phyloP scores from a whole-genome alignment of 2,797 vertebrate genomes.

The Melanogrammus aeglefinus region DNA sequence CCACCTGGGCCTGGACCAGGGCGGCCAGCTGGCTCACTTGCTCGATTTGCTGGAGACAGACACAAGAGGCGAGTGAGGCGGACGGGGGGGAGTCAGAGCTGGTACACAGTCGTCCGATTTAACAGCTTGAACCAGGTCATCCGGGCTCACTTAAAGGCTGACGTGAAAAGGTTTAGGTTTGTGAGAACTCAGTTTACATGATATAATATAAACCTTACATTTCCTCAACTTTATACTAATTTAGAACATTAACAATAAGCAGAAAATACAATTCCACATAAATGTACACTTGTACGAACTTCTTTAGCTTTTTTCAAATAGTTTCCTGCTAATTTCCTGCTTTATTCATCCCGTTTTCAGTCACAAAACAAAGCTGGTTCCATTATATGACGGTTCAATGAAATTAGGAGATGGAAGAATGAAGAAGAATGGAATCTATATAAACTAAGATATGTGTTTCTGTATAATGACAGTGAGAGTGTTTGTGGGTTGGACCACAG shows the following conservation, averaged over 20 bases:
- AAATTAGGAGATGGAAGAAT: conserved; percentile 2
- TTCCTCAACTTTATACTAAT: not conserved
- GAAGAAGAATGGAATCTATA: too few species aligned
- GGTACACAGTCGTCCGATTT: too few species aligned
- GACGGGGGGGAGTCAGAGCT: too few species aligned
- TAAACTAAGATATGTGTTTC: too few species aligned
- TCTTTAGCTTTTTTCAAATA: not conserved
- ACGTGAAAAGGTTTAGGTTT: too few species aligned
- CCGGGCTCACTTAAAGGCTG: too few species aligned
- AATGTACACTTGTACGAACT: not conserved
- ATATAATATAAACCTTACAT: too few species aligned
- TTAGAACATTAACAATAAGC: not conserved
- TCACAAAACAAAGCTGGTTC: not conserved
- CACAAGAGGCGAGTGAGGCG: conserved; percentile 1
- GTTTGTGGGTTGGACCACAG: not conserved
- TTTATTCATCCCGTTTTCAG: not conserved
- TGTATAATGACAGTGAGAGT: not conserved
- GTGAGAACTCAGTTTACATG: too few species aligned
- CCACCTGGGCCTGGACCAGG: conserved; percentile 92
- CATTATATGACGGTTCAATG: not conserved
- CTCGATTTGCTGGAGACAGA: conserved; percentile 82
- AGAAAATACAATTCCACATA: not conserved
- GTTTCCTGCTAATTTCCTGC: not conserved
- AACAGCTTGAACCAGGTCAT: too few species aligned
- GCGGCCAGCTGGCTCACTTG: conserved; percentile 97